phyloP scores from a whole-genome alignment of 2,888 invertebrate species.

The Tipula confusa region DNA sequence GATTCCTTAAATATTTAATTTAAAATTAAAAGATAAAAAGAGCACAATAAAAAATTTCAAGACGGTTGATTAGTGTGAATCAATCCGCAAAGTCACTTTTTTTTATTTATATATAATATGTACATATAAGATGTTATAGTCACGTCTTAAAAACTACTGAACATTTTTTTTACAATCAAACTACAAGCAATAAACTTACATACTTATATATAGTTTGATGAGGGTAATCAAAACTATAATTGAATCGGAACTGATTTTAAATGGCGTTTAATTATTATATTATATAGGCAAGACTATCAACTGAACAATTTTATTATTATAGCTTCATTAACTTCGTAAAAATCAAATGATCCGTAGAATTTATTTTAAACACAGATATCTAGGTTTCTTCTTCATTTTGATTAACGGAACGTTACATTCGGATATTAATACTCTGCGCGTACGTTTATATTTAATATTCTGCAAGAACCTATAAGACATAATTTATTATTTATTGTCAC shows the following conservation, averaged over 20 bases:
- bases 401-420: neutral
- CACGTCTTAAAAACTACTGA: neutral
- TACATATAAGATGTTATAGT: neutral
- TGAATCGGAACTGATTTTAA: conserved; percentile 16
- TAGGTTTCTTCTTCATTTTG: neutral
- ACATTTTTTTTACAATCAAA: neutral
- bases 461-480: neutral
- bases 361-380: too few species aligned
- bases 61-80: neutral
- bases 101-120: too few species aligned
- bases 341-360: neutral
- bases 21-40: neutral
- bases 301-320: neutral
- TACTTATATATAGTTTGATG: neutral
- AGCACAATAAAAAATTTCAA: neutral
- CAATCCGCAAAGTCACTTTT: neutral
- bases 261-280: neutral
- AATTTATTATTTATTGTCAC: neutral
- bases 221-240: neutral
- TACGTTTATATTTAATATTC: neutral
- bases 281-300: neutral
- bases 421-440: neutral
- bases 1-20: neutral
- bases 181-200: neutral
- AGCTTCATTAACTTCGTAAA: neutral